Base-by-base conservation (phyloP, 2,888 invertebrate genomes). In the Philopedon plagiatum region DNA sequence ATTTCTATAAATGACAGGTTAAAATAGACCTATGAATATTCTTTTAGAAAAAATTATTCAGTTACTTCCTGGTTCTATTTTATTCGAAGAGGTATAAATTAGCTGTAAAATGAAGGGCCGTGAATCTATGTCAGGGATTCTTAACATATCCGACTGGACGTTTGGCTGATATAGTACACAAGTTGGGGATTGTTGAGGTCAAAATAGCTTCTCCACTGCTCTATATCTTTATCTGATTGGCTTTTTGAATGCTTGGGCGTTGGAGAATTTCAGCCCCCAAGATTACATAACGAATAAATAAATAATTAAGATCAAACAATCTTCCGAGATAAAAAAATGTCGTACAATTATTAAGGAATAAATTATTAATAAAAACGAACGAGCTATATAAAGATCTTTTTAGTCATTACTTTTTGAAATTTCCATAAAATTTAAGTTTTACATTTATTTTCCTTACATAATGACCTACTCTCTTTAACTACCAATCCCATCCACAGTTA, bases 121-220 rank as follows among this genome's bases (percentile, higher is more conserved):
- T 61, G 46, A 61, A 61, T 61, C 61, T 61, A 46, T 46, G 61
- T 61, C 61, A 44, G 41, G 32, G 37, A 61, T 46, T 61, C 61
- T 61, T 46, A 61, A 61, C 61, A 61, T 61, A 61, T 61, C 61
- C 32, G 15, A 61, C 46, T 61, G 46, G 61, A 61, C 61, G 61
- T 46, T 26, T 29, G 61, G 26, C 18, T 61, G 61, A 61, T 61
- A 61, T 61, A 61, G 61, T 61, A 61, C 44, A 26, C 44, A 46
- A 61, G 61, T 61, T 61, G 32, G 51, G 61, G 61, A 61, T 61
- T 61, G 61, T 61, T 61, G 46, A 46, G 61, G 61, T 61, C 46
- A 61, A 46, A 44, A 61, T 61, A 61, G 61, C 44, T 61, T 61
- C 21, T 46, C 44, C 7, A 9, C 41, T 26, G 23, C 32, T 19